Evolutionary conservation across 2,113 vertebrate species (phyloP), one percentile per base, ranked within the genome.

Genomic region (Mesembrinibis cayennensis): DNA sequence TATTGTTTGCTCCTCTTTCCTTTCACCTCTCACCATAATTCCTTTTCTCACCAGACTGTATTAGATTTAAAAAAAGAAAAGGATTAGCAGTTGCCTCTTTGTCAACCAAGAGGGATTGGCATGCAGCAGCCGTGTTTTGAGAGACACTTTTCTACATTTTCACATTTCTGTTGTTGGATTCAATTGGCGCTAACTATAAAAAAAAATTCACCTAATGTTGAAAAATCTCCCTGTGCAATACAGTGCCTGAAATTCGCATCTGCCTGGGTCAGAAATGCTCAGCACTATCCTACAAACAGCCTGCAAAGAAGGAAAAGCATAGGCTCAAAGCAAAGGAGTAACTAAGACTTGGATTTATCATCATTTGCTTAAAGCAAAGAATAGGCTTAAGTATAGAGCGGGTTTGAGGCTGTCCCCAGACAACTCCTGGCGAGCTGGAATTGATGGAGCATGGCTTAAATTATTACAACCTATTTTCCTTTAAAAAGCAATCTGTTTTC

Each of bases 401-500:
- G 20, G 58, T 85, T 82, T 1, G 1, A 32, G 73, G 44, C 61
- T 91, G 61, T 92, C 89, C 73, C 65, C 44, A 38, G 65, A 82
- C 52, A 82, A 26, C 66, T 95, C 34, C 50, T 49, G 58, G 73
- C 0, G 20, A 82, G 87, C 47, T 69, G 87, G 58, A 91, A 72
- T 76, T 69, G 93, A 47, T 69, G 73, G 73, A 91, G 70, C 34
- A 44, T 34, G n/a, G 82, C 62, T 73, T 91, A 76, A 94, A 84
- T 91, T 47, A 87, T 84, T 45, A 22, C 77, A 79, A 65, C 61
- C 56, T 77, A 2, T 87, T 96, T 96, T 93, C 36, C 52, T 93
- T 95, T 91, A 95, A 79, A 89, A 79, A 96, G 38, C 87, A 94
- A 79, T 87, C 89, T 79, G 52, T 93, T 93, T 94, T 95, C 40